phyloP scores from a whole-genome alignment of 2,113 vertebrate genomes.

The Chloropsis hardwickii region DNA sequence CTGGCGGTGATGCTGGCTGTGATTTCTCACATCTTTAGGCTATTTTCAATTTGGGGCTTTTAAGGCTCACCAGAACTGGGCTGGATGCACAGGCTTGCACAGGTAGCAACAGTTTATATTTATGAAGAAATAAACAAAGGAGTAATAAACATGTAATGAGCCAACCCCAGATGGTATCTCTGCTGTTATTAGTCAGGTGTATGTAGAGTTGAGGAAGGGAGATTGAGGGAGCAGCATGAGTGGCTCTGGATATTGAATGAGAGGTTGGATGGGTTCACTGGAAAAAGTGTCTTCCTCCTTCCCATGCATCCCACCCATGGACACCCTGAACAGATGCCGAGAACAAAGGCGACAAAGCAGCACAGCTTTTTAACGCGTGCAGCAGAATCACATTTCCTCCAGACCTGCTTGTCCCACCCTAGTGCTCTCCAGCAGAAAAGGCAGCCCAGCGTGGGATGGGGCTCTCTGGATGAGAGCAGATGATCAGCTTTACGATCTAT shows the following conservation, averaged over 20 bases:
- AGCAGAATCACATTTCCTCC: neutral
- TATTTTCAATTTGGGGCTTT: constrained; percentile 47
- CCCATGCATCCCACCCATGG: neutral
- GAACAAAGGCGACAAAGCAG: neutral
- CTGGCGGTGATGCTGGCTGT: rapidly evolving
- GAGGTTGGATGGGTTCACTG: neutral
- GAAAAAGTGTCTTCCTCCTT: neutral
- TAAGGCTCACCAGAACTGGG: neutral
- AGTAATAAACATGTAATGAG: constrained; percentile 50
- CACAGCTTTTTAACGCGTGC: neutral
- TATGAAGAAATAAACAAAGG: constrained; percentile 47
- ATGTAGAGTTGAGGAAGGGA: neutral
- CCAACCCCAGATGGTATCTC: constrained; percentile 57
- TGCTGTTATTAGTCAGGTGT: constrained; percentile 35
- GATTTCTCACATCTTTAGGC: constrained; percentile 12
- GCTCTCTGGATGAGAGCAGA: neutral
- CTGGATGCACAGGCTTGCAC: neutral
- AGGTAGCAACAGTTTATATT: constrained; percentile 50
- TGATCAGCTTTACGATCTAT: neutral
- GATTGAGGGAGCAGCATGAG: neutral
- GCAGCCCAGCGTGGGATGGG: neutral
- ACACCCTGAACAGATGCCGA: neutral
- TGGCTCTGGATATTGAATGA: neutral
- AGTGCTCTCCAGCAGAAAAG: neutral
- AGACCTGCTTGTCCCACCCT: neutral